Base-by-base conservation (phyloP, 2,113 vertebrate species). In the Tachuris rubrigastra region DNA sequence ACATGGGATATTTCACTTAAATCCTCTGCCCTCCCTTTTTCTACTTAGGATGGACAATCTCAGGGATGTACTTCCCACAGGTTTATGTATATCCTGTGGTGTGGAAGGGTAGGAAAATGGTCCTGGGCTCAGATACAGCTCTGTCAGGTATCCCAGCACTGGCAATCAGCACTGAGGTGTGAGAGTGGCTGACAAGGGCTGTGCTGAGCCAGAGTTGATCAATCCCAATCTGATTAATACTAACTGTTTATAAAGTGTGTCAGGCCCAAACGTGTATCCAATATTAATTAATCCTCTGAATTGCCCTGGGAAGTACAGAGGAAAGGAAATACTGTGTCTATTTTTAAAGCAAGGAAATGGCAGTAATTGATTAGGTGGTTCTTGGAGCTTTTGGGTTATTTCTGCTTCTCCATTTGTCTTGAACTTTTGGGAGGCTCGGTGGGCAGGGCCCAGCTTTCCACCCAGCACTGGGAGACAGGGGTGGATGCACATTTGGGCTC, bases 191-290 rank as follows among this genome's bases (percentile, higher is more conserved):
- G 92, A 62, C n/a, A 10, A 52, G 77, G 76, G 68, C 87, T 82
- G 25, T 0, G 4, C 46, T 66, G 49, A 77, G 19, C 41, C 90
- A 35, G 79, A 81, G 68, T 68, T 88, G 88, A 86, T 95, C 94
- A 89, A 89, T 92, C 78, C 41, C 63, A 66, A 59, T 35, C 91
- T 89, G 93, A 87, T 95, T 92, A 87, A 95, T 85, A n/a, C 89
- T 42, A 85, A 93, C 69, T 93, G 91, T 56, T 95, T 60, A 84
- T 81, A 59, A 86, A 93, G 69, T 50, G 52, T 90, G 83, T 87
- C 96, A 95, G 93, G 18, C 52, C 89, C 83, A 84, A 87, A 95
- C 24, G 27, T 67, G 77, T 14, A 16, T 74, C 89, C 83, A 81
- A 47, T 81, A 77, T 65, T 86, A 95, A 93, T 92, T 75, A 91